These are phyloP conservation scores for Neoarius graeffei DNA, from an alignment of 2,113 vertebrate species.

Conservation along the genomic window DNA sequence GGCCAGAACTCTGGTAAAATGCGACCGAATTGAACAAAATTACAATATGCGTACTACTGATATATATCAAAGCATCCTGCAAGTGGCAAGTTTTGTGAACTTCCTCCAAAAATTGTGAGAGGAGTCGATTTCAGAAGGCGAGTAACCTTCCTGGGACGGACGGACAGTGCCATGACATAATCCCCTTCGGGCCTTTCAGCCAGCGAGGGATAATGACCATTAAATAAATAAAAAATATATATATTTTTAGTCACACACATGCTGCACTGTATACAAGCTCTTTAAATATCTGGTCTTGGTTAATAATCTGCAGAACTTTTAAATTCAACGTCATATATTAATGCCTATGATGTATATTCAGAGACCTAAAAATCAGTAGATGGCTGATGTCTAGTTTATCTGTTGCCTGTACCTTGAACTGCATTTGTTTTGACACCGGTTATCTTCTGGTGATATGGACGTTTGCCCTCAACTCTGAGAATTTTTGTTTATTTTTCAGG, in stretches of 20 bases:
- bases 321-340: background rate
- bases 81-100: too few relatives aligned
- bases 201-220: too few relatives aligned
- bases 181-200: too few relatives aligned
- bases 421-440: background rate
- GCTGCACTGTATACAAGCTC: background rate
- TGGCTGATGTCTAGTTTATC: background rate
- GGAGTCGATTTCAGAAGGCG: too few relatives aligned
- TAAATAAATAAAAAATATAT: background rate
- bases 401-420: background rate
- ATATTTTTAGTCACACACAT: background rate
- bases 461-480: background rate
- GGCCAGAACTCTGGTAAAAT: too few relatives aligned
- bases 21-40: too few relatives aligned
- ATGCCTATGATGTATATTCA: background rate
- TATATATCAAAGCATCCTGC: too few relatives aligned
- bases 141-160: too few relatives aligned
- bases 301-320: background rate
- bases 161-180: too few relatives aligned
- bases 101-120: too few relatives aligned
- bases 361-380: background rate
- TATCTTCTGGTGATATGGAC: background rate
- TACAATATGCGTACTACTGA: too few relatives aligned
- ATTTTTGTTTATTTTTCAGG: constrained; percentile 65
- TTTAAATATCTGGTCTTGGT: background rate